phyloP scores from a whole-genome alignment of 2,797 vertebrate species.

The Schizopygopsis malacanthus region DNA sequence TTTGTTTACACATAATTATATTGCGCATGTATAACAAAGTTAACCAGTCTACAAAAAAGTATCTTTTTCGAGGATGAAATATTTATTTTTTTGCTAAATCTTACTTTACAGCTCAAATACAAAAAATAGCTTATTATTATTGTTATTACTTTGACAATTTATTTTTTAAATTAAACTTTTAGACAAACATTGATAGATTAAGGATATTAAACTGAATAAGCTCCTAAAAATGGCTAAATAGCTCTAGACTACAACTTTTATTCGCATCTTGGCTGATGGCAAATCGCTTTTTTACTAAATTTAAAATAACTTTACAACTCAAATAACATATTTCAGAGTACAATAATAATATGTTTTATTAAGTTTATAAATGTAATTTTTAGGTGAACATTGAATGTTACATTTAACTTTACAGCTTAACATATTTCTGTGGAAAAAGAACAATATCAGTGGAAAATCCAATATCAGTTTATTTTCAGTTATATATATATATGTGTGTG shows the following conservation, averaged over 20 bases:
- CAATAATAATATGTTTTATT: not conserved
- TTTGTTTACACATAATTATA: not conserved
- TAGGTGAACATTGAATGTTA: not conserved
- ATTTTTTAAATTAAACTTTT: not conserved
- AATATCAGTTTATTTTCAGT: no score
- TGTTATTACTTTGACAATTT: no score
- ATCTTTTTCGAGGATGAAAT: not conserved
- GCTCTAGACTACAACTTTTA: not conserved
- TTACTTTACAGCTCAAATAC: not conserved
- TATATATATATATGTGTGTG: no score
- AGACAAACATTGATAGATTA: not conserved
- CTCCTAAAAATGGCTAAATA: not conserved
- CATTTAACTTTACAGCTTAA: not conserved
- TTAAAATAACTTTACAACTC: not conserved
- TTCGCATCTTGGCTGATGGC: not conserved
- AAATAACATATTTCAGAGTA: not conserved
- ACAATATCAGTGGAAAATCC: no score
- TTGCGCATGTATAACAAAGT: not conserved
- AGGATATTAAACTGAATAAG: not conserved
- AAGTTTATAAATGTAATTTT: not conserved
- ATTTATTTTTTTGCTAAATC: no score
- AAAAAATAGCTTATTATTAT: not conserved
- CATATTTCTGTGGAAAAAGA: no score
- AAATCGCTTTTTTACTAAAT: not conserved
- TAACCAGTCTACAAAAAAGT: not conserved